Conservation (phyloP, 2,113 vertebrate species). For the Nothobranchius furzeri region DNA sequence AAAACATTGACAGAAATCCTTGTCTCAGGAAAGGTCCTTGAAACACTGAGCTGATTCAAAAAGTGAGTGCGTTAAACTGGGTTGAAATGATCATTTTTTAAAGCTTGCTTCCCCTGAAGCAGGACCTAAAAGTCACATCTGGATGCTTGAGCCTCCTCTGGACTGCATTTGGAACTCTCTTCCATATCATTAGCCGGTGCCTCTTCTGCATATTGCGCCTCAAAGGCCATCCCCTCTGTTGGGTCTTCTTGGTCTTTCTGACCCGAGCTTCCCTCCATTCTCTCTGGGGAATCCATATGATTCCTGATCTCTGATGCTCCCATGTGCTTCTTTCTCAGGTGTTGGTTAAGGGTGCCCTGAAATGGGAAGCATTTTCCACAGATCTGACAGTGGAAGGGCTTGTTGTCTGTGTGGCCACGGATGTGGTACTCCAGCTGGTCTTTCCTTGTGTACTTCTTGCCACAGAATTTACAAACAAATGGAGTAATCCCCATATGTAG, state of each 20-base stretch:
- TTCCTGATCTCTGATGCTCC: conserved; percentile 84
- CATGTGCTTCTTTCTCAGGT: conserved; percentile 98
- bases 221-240: conserved; percentile 87
- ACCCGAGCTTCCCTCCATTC: conserved; percentile 84
- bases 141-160: conserved; percentile 73
- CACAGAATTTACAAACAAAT: conserved; percentile 98
- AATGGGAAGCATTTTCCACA: conserved; percentile 99
- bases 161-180: conserved; percentile 77
- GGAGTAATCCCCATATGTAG: conserved; percentile 99
- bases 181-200: conserved; percentile 68
- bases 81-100: conserved; percentile 69
- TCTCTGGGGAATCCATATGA: conserved; percentile 86
- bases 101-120: conserved; percentile 76
- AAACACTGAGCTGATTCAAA: conserved; percentile 59
- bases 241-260: conserved; percentile 86
- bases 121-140: conserved; percentile 78
- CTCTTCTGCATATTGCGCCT: conserved; percentile 76
- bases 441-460: conserved; percentile 98
- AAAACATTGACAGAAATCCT: conserved; percentile 73
- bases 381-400: conserved; percentile 98
- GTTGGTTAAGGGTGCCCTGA: conserved; percentile 98
- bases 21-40: conserved; percentile 59
- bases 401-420: conserved; percentile 97
- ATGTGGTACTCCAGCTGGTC: conserved; percentile 99
- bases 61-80: conserved; percentile 53